These are phyloP conservation scores for Scolanthus callimorphus DNA, from an alignment of 92 coral and sea anemone genomes.

Conservation along the genomic window DNA sequence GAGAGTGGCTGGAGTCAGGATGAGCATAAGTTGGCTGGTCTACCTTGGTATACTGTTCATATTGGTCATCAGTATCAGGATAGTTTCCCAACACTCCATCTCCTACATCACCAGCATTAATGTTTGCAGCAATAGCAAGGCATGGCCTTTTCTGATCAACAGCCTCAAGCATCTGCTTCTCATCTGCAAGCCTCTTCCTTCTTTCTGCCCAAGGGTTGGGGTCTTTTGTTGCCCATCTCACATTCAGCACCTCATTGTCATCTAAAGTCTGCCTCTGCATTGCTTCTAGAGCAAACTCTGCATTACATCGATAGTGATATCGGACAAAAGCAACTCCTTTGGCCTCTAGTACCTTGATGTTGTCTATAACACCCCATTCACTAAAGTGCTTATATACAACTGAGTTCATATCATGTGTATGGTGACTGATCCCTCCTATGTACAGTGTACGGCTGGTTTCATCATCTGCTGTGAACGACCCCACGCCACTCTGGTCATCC, in stretches of 20 bases:
- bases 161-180: slow-evolving; percentile 38
- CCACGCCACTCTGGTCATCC: slow-evolving; percentile 90
- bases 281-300: slow-evolving; percentile 84
- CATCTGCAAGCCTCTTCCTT: slow-evolving; percentile 34
- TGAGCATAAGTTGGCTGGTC: background rate
- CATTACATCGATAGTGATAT: slow-evolving; percentile 62
- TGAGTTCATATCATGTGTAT: slow-evolving; percentile 46
- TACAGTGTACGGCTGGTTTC: slow-evolving; percentile 71
- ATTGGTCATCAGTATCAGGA: slow-evolving; percentile 74
- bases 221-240: slow-evolving; percentile 82
- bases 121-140: slow-evolving; percentile 14
- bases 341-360: slow-evolving; percentile 51
- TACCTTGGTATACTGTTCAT: background rate
- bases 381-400: slow-evolving; percentile 60
- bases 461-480: slow-evolving; percentile 61
- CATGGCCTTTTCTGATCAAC: slow-evolving; percentile 16
- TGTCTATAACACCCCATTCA: slow-evolving; percentile 82
- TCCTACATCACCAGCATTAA: no score
- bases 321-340: slow-evolving; percentile 85
- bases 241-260: slow-evolving; percentile 55
- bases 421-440: slow-evolving; percentile 60
- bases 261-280: slow-evolving; percentile 79
- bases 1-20: no score
- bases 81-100: slow-evolving; percentile 64
- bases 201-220: slow-evolving; percentile 77